Percentiles rank a stretch among this genome's conserved stretches.
Conservation (phyloP, 2,888 invertebrate species). For the Xestia rhomboidea region DNA sequence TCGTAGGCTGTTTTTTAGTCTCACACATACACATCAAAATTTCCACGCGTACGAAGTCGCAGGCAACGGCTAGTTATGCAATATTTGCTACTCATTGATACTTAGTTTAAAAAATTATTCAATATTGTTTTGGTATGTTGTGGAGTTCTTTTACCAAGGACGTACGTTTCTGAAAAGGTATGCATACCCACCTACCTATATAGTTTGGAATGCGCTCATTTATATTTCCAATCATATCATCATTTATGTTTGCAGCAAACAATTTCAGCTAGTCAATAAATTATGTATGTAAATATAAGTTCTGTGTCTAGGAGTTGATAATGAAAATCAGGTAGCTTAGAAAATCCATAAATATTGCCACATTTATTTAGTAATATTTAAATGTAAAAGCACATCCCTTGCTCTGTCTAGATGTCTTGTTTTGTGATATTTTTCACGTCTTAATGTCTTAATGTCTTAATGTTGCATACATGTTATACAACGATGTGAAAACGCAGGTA, state of each 20-base stretch:
- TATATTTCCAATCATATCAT: slow-evolving; percentile 7
- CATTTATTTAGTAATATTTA: not conserved
- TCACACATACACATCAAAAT: no score
- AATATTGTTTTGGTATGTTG: not conserved
- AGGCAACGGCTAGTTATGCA: no score
- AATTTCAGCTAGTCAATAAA: slow-evolving; percentile 5
- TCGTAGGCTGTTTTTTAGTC: no score
- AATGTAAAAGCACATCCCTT: not conserved
- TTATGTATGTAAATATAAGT: not conserved
- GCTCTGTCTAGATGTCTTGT: no score
- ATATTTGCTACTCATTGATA: not conserved
- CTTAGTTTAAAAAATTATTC: not conserved
- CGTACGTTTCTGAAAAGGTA: not conserved
- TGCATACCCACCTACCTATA: not conserved
- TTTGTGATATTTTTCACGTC: not conserved
- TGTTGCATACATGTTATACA: not conserved
- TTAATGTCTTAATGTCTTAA: not conserved
- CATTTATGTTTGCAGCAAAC: slow-evolving; percentile 2
- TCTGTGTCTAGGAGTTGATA: not conserved
- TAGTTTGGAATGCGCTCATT: not conserved
- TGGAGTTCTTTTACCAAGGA: not conserved
- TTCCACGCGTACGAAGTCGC: no score
- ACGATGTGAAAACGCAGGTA: not conserved
- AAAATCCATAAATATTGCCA: not conserved
- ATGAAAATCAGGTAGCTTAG: not conserved